Percentiles rank a stretch among this genome's conserved stretches.
Evolutionary conservation across 2,888 invertebrate genomes (phyloP).

Genomic region (Drosophila aldrichi): DNA sequence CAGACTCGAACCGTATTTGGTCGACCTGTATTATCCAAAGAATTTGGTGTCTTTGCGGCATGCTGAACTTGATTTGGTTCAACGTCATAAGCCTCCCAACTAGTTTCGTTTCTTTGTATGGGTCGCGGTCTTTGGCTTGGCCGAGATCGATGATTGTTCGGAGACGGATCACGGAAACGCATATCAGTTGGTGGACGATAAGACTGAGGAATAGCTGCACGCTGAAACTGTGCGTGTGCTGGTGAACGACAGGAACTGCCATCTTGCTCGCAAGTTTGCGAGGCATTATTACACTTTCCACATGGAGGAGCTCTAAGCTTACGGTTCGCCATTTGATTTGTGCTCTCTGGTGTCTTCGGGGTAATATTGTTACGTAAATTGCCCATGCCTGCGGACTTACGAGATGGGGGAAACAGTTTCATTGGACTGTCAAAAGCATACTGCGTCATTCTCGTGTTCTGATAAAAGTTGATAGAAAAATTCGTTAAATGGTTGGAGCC

Average conservation of each 20-base stretch:
- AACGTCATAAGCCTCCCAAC: background rate
- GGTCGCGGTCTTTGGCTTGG: background rate
- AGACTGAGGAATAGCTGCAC: background rate
- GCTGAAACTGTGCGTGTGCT: background rate
- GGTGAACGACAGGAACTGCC: too few species aligned
- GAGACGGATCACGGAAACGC: background rate
- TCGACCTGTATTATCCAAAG: background rate
- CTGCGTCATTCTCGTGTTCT: background rate
- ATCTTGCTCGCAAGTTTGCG: background rate
- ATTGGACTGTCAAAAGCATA: too few species aligned
- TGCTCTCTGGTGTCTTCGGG: background rate
- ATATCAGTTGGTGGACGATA: background rate
- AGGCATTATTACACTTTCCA: background rate
- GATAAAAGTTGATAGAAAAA: background rate
- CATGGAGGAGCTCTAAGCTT: background rate
- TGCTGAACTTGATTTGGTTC: background rate
- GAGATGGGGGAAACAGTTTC: background rate
- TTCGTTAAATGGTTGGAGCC: background rate
- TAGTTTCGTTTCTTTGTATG: background rate
- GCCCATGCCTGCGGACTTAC: background rate
- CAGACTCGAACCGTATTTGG: background rate
- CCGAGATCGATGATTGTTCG: background rate
- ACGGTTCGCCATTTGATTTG: background rate
- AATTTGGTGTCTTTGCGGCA: rapidly evolving
- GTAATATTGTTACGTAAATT: background rate